Conservation (phyloP, 2,797 vertebrate genomes). For the Myotis planiceps region DNA sequence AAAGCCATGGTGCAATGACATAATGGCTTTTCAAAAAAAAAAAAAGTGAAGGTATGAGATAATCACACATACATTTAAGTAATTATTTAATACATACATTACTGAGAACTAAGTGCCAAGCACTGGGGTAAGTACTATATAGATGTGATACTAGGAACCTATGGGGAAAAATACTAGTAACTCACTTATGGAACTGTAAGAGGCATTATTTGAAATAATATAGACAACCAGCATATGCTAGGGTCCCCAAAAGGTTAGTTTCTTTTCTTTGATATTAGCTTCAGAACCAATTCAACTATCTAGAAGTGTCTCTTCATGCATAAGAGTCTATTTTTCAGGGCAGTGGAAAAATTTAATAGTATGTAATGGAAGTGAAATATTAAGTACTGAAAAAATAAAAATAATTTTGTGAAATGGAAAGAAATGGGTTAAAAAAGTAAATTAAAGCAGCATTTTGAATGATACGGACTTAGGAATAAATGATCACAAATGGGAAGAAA, state of each 20-base stretch:
- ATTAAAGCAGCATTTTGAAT: background rate
- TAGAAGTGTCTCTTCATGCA: background rate
- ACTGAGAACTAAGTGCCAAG: background rate
- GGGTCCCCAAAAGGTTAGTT: background rate
- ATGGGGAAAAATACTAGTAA: background rate
- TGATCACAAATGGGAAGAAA: background rate
- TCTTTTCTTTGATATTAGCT: background rate
- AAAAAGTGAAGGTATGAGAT: background rate
- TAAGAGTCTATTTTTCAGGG: background rate
- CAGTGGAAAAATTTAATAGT: background rate
- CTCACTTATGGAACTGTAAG: background rate
- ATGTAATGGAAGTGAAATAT: background rate
- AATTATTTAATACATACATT: constrained; percentile 16
- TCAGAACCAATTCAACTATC: background rate
- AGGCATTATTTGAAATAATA: background rate
- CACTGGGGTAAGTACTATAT: background rate
- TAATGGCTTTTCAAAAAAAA: background rate
- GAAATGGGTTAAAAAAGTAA: background rate
- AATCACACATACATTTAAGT: background rate
- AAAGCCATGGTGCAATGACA: background rate
- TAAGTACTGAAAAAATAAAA: background rate
- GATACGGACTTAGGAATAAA: background rate
- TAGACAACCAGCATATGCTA: background rate
- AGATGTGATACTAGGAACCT: background rate
- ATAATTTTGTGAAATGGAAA: background rate